Base-by-base conservation (phyloP, 2,888 invertebrate genomes). In the Brachyopa scutellaris region DNA sequence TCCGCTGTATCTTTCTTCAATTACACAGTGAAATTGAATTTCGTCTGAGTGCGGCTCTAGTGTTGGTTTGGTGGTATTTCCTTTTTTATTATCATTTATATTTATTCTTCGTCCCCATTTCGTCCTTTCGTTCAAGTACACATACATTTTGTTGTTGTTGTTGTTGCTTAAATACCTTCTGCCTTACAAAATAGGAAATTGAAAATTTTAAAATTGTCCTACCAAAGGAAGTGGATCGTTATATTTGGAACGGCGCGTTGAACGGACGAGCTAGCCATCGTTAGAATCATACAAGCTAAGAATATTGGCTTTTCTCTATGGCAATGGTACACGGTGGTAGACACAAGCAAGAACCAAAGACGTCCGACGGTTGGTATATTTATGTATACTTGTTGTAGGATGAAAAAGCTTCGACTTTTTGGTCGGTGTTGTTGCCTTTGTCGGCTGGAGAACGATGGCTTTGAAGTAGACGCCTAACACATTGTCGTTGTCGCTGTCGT, bases 21-120 rank as follows among this genome's bases (percentile, higher is more conserved):
- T 80, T 80, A 74, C 79, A 80, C 47, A 69, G 55, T 49, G 55
- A 80, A 80, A 80, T 80, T 80, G 79, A 80, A 80, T 80, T 80
- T 80, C 11, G 59, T 67, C 74, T 67, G 67, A 74, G 67, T 67
- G 73, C 17, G 53, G 73, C 61, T 67, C 59, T 67, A 53, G 73
- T 55, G 62, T 74, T 57, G 67, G 79, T 67, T 80, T 69, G 47
- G 45, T 73, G 67, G 74, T 74, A 36, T 70, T 26, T n/a, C 15
- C n/a, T 23, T 67, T 79, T 62, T 69, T 80, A 67, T 74, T 62
- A 74, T 74, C 57, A 51, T 80, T 69, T 74, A 67, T 74, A 67
- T 69, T 49, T 74, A 49, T 62, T 74, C 38, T 67, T 26, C 53
- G 26, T 73, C 33, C 26, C 13, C 5, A n/a, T 36, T 40, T 33